A percentile compares a stretch with the other conserved stretches of the same genome.
Conservation (phyloP, 2,888 invertebrate species). For the Nudaria mundana region DNA sequence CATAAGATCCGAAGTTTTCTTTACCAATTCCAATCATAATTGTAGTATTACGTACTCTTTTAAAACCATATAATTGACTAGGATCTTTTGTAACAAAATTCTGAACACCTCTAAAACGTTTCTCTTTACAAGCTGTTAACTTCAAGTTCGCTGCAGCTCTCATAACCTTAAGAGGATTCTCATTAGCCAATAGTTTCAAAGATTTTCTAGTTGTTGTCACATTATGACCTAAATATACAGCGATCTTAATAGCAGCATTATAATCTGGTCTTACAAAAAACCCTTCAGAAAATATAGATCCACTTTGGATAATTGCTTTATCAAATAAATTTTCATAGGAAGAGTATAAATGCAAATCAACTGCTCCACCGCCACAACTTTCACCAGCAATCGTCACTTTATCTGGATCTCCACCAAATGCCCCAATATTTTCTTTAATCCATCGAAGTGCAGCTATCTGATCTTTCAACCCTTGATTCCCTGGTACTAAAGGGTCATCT, state of each 20-base stretch:
- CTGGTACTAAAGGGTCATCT: conserved; percentile 44
- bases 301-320: conserved; percentile 53
- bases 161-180: conserved; percentile 41
- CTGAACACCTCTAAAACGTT: conserved; percentile 29
- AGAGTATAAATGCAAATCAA: conserved; percentile 52
- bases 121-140: conserved; percentile 44
- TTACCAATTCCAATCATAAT: conserved; percentile 49
- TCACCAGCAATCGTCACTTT: conserved; percentile 57
- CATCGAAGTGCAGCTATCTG: conserved; percentile 52
- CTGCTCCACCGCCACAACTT: conserved; percentile 55
- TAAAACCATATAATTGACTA: conserved; percentile 27
- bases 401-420: conserved; percentile 50
- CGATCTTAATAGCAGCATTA: conserved; percentile 41
- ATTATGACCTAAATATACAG: conserved; percentile 39
- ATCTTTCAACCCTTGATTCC: conserved; percentile 59
- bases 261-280: conserved; percentile 37
- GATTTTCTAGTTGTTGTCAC: conserved; percentile 34
- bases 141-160: conserved; percentile 31
- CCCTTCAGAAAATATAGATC: conserved; percentile 38
- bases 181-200: conserved; percentile 36
- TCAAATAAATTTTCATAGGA: conserved; percentile 43
- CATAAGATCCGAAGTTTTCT: conserved; percentile 38
- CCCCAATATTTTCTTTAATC: conserved; percentile 51
- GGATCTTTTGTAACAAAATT: conserved; percentile 35
- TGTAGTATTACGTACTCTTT: conserved; percentile 28